Evolutionary conservation across 2,113 vertebrate species (phyloP).

Genomic region (Zeus faber): DNA sequence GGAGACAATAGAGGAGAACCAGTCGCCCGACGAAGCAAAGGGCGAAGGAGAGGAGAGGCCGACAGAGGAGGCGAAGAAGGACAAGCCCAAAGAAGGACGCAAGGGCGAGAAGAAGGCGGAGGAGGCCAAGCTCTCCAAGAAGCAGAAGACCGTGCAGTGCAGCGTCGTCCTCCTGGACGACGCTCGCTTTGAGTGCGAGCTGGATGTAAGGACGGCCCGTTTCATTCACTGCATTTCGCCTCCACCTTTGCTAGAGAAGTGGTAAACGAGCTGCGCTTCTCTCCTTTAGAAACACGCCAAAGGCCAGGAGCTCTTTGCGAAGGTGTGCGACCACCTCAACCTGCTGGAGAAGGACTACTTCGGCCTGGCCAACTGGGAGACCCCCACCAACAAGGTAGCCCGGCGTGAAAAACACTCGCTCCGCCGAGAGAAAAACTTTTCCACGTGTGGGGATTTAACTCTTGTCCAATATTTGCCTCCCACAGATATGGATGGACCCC

Average conservation of each 20-base stretch:
- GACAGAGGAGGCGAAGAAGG: conserved; percentile 62
- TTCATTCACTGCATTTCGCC: neutral
- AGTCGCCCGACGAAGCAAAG: conserved; percentile 33
- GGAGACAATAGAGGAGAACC: conserved; percentile 55
- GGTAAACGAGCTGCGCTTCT: too few species aligned
- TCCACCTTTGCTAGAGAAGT: neutral
- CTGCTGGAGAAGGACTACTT: conserved; percentile 97
- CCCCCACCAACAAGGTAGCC: conserved; percentile 78
- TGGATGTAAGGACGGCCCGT: conserved; percentile 83
- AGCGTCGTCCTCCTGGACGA: conserved; percentile 89
- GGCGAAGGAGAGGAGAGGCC: too few species aligned
- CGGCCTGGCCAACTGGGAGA: conserved; percentile 86
- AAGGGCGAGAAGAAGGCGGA: conserved; percentile 66
- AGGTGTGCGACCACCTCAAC: conserved; percentile 92
- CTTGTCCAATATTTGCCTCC: conserved; percentile 33
- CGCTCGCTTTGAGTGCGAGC: conserved; percentile 83
- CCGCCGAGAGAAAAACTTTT: too few species aligned
- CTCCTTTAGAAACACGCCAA: conserved; percentile 88
- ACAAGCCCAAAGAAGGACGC: conserved; percentile 53
- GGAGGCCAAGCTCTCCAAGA: conserved; percentile 80
- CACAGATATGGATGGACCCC: conserved; percentile 90
- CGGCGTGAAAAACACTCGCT: too few species aligned
- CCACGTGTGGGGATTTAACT: too few species aligned
- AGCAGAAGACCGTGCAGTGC: conserved; percentile 86
- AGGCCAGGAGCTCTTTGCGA: conserved; percentile 89